Evolutionary conservation across 2,797 vertebrate genomes (phyloP).

Genomic region (Peromyscus attwateri): DNA sequence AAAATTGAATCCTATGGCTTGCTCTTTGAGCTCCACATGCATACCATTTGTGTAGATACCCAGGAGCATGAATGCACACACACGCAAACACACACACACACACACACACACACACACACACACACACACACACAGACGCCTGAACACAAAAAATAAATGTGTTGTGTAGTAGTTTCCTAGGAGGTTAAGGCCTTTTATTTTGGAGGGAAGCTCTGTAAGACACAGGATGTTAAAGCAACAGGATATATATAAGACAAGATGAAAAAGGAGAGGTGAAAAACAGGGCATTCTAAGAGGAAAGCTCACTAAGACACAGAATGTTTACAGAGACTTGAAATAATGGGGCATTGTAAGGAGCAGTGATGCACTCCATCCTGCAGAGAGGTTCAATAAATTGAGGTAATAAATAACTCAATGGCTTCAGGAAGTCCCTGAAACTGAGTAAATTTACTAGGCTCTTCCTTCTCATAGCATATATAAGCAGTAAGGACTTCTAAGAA

Average conservation of each 20-base stretch:
- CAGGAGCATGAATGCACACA: neutral
- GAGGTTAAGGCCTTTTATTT: neutral
- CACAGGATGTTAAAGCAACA: neutral
- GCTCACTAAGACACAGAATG: neutral
- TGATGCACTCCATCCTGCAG: neutral
- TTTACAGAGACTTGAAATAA: neutral
- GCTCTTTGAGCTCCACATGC: neutral
- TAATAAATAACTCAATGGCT: neutral
- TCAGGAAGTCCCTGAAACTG: neutral
- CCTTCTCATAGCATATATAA: neutral
- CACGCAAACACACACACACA: neutral
- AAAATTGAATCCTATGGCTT: neutral
- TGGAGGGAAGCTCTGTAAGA: neutral
- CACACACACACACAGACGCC: neutral
- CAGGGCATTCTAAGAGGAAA: neutral
- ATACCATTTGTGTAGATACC: neutral
- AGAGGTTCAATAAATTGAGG: neutral
- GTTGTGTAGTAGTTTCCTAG: neutral
- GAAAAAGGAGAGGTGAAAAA: neutral
- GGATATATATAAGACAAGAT: neutral
- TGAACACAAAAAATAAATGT: neutral
- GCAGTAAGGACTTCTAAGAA: neutral
- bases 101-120: neutral
- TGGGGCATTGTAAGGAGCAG: neutral
- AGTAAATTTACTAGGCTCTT: neutral